Conservation (phyloP, 1,140 invertebrate species). For the Triops cancriformis region DNA sequence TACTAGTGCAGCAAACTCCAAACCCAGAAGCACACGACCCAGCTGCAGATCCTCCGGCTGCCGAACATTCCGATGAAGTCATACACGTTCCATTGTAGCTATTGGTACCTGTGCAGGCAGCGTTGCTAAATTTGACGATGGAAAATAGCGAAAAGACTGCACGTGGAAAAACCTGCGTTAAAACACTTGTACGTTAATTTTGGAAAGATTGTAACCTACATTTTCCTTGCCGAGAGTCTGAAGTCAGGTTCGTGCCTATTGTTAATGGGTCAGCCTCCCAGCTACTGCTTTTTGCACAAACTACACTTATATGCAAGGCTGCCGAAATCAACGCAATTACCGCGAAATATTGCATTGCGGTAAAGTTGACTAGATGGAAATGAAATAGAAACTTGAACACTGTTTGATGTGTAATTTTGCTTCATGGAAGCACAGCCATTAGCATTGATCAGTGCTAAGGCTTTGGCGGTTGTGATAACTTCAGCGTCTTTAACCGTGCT, state of each 20-base stretch:
- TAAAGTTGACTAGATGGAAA: too few species aligned
- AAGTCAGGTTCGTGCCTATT: not conserved
- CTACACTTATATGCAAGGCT: not conserved
- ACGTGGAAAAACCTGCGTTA: not conserved
- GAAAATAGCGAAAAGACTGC: constrained; percentile 24
- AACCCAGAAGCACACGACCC: constrained; percentile 59
- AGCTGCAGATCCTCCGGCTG: constrained; percentile 55
- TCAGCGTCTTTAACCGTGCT: too few species aligned
- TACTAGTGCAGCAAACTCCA: constrained; percentile 68
- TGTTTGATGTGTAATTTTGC: too few species aligned
- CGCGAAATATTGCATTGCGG: not conserved
- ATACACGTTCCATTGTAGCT: constrained; percentile 55
- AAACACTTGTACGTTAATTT: not conserved
- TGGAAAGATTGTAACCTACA: not conserved
- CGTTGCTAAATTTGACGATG: constrained; percentile 20
- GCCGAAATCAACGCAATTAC: not conserved
- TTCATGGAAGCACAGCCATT: too few species aligned
- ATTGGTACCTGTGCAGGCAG: constrained; percentile 8
- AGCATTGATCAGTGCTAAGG: too few species aligned
- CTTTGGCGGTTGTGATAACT: too few species aligned
- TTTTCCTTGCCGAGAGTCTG: not conserved
- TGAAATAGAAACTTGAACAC: too few species aligned
- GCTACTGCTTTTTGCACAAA: not conserved
- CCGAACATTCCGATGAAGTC: constrained; percentile 60
- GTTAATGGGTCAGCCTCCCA: not conserved